Evolutionary conservation across 2,797 vertebrate genomes (phyloP).

Genomic region (Chrosomus eos): DNA sequence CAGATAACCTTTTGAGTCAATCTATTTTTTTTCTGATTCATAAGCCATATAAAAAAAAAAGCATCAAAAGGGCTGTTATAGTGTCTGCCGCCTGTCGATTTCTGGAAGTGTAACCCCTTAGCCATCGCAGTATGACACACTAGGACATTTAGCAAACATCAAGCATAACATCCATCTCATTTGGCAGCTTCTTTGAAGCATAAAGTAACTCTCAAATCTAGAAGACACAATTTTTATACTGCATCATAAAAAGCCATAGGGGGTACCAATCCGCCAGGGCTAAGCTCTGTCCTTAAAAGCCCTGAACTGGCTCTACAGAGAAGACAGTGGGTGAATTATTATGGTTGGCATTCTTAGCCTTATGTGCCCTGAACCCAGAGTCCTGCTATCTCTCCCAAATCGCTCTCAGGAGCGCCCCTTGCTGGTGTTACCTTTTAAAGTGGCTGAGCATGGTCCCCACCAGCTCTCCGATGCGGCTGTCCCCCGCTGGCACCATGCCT

Average conservation of each 20-base stretch:
- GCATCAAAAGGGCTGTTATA: not conserved
- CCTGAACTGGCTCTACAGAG: slow-evolving; percentile 12
- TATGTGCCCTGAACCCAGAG: slow-evolving; percentile 32
- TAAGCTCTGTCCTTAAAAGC: slow-evolving; percentile 29
- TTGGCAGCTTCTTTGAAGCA: not conserved
- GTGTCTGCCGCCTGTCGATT: not conserved
- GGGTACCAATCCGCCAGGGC: not conserved
- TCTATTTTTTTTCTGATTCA: not conserved
- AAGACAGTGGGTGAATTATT: slow-evolving; percentile 26
- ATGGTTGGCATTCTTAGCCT: slow-evolving; percentile 22
- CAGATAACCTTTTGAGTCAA: slow-evolving; percentile 26
- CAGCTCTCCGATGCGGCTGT: slow-evolving; percentile 93
- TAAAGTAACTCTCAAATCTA: slow-evolving; percentile 18
- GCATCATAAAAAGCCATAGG: slow-evolving; percentile 28
- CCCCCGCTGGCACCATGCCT: slow-evolving; percentile 83
- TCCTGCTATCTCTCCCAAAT: not conserved
- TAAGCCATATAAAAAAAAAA: slow-evolving; percentile 6
- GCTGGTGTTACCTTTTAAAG: slow-evolving; percentile 87
- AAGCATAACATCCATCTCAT: not conserved
- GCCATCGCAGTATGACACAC: not conserved
- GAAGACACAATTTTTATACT: not conserved
- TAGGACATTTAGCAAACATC: slow-evolving; percentile 3
- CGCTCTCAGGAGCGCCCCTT: slow-evolving; percentile 18
- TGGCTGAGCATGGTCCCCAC: slow-evolving; percentile 92
- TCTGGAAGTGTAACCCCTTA: slow-evolving; percentile 1